phyloP scores from a whole-genome alignment of 1,140 invertebrate species.

The Eurosta solidaginis region DNA sequence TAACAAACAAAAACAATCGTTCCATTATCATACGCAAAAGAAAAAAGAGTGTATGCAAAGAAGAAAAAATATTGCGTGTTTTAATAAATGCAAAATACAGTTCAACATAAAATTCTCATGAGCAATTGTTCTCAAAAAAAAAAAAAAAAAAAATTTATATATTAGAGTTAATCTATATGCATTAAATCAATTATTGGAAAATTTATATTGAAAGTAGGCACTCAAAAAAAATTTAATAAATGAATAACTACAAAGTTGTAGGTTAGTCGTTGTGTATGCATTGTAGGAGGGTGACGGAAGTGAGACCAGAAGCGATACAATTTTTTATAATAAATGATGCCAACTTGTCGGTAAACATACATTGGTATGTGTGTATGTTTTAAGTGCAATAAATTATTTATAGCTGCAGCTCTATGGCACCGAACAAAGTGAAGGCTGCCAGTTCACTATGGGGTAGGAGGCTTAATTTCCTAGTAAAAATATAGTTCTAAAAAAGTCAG shows the following conservation, averaged over 20 bases:
- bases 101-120: too few relatives aligned
- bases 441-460: too few relatives aligned
- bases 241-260: not conserved
- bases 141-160: not conserved
- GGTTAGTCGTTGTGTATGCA: too few relatives aligned
- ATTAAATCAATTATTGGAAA: constrained; percentile 60
- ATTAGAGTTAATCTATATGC: constrained; percentile 33
- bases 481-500: too few relatives aligned
- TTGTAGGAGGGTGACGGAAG: not conserved
- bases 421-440: too few relatives aligned
- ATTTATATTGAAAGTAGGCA: constrained; percentile 44
- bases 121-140: too few relatives aligned
- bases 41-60: constrained; percentile 4
- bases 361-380: not conserved
- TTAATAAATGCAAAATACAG: not conserved
- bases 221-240: not conserved
- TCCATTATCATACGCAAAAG: not conserved
- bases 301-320: constrained; percentile 58
- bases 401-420: constrained; percentile 13
- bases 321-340: constrained; percentile 57
- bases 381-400: constrained; percentile 32
- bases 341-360: not conserved
- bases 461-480: too few relatives aligned
- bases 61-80: constrained; percentile 21
- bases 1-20: constrained; percentile 32